A percentile compares a stretch with the other conserved stretches of the same genome.
These are phyloP conservation scores for Trichogramma dendrolimi DNA, from an alignment of 2,888 invertebrate genomes.

Conservation along the genomic window DNA sequence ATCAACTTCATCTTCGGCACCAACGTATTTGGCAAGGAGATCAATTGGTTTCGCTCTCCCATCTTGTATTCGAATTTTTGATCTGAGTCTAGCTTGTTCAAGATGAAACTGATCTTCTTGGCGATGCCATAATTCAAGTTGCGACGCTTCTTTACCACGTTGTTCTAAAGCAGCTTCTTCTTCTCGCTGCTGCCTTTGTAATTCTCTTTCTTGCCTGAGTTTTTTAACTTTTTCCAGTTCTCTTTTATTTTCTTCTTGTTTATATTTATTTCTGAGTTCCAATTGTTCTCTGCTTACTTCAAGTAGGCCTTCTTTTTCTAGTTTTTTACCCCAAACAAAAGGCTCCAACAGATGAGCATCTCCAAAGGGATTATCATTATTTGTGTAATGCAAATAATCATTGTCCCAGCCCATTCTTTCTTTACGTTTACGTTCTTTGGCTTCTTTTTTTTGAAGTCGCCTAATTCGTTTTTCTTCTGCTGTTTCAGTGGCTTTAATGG, in stretches of 20 bases:
- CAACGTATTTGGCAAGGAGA: constrained; percentile 91
- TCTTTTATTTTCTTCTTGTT: constrained; percentile 84
- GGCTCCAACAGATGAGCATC: constrained; percentile 91
- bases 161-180: constrained; percentile 81
- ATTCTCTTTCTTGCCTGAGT: constrained; percentile 80
- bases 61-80: constrained; percentile 93
- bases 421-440: constrained; percentile 80
- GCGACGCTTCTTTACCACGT: constrained; percentile 83
- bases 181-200: constrained; percentile 77
- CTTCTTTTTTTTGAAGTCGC: constrained; percentile 84
- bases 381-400: constrained; percentile 94
- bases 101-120: constrained; percentile 98
- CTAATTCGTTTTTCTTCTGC: constrained; percentile 88
- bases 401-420: constrained; percentile 97
- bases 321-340: constrained; percentile 95
- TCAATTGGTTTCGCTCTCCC: constrained; percentile 98
- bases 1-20: constrained; percentile 82
- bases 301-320: constrained; percentile 86
- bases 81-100: constrained; percentile 89
- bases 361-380: constrained; percentile 97
- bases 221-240: constrained; percentile 94
- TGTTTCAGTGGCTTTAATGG: constrained; percentile 84
- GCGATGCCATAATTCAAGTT: constrained; percentile 88
- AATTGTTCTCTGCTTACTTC: constrained; percentile 74
- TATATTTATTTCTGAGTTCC: constrained; percentile 76